Evolutionary conservation across 2,888 invertebrate species (phyloP).

Genomic region (Campoletis raptor): DNA sequence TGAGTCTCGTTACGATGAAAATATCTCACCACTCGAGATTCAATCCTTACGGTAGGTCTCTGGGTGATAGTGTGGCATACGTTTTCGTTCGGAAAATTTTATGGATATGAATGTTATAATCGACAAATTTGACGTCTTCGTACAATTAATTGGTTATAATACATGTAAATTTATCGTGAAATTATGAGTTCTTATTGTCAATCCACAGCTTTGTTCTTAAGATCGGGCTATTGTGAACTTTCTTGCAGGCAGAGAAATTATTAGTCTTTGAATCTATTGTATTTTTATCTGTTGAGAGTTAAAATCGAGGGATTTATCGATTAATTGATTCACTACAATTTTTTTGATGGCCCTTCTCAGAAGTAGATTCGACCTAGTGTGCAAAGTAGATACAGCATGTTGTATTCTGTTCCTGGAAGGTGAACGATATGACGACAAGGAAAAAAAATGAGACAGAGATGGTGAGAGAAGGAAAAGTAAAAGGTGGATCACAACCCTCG

Average conservation of each 20-base stretch:
- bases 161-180: neutral
- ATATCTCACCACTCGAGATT: neutral
- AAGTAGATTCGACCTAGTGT: neutral
- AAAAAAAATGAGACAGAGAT: neutral
- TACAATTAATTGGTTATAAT: neutral
- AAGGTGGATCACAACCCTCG: slow-evolving; percentile 40
- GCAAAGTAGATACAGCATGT: neutral
- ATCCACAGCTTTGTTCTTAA: neutral
- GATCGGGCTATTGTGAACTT: neutral
- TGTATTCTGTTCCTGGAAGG: neutral
- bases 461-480: slow-evolving; percentile 26
- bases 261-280: neutral
- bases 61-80: neutral
- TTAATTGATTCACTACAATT: neutral
- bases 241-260: neutral
- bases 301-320: neutral
- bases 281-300: neutral
- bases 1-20: neutral
- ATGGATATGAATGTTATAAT: neutral
- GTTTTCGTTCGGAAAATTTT: neutral
- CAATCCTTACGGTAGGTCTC: neutral
- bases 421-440: neutral
- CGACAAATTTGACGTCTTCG: neutral
- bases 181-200: neutral
- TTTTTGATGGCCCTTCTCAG: neutral